phyloP scores from a whole-genome alignment of 2,797 vertebrate genomes.

The Sebastolobus alascanus region DNA sequence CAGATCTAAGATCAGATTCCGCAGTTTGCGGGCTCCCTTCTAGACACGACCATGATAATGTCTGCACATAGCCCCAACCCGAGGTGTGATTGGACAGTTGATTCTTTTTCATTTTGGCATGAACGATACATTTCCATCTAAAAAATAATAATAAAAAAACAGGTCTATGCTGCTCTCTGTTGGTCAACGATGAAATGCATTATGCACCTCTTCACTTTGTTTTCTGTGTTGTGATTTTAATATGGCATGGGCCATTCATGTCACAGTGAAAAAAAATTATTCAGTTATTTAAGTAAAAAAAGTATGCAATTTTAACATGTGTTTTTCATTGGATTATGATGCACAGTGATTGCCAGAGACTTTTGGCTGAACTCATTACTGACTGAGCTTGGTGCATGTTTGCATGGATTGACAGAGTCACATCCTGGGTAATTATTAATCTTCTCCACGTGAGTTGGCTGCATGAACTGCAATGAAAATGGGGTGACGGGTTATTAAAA shows the following conservation, averaged over 20 bases:
- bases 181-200: background rate
- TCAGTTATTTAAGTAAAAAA: background rate
- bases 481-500: background rate
- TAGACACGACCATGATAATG: background rate
- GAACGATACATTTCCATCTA: background rate
- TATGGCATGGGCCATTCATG: too few relatives aligned
- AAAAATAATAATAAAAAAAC: background rate
- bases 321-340: background rate
- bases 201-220: background rate
- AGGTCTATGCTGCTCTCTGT: background rate
- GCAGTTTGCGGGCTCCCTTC: too few relatives aligned
- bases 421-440: slow-evolving; percentile 4
- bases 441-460: background rate
- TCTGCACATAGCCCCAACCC: background rate
- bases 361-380: background rate
- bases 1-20: too few relatives aligned
- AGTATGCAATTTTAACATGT: background rate
- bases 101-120: background rate
- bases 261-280: background rate
- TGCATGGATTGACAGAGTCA: background rate
- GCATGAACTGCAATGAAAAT: background rate
- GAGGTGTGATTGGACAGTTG: background rate
- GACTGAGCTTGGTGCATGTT: background rate
- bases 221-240: background rate
- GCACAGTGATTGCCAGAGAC: background rate